Base-by-base conservation (phyloP, 2,888 invertebrate genomes). In the Phymatocera aterrima region DNA sequence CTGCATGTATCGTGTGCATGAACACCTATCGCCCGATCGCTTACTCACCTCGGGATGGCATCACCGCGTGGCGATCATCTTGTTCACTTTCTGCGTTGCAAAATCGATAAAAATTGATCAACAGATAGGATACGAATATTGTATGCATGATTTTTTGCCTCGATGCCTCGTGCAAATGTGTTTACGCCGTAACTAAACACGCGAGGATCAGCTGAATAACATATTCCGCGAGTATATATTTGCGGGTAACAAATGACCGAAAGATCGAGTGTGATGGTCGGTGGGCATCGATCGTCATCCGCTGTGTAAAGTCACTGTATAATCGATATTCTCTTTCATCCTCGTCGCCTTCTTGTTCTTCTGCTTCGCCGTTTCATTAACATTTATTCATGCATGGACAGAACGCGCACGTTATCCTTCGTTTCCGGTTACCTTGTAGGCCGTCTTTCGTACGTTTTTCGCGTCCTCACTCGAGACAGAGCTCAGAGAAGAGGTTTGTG, bases 341-440 rank as follows among this genome's bases (percentile, higher is more conserved):
- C 28, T n/a, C n/a, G n/a, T 68, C n/a, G 1, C 12, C 10, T 64
- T 64, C 40, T n/a, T 15, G 43, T 43, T 43, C 46, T 43, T 12
- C 46, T 28, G 21, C 28, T 12, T 15, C 15, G 24, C 6, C n/a
- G n/a, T 68, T 24, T 1, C 12, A 3, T 64, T 64, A 18, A 6
- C 8, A n/a, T n/a, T 12, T 51, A 51, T n/a, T 18, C n/a, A n/a
- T 1, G 1, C 6, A 28, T 12, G 40, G 21, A 46, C n/a, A 31
- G 34, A 34, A 48, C 48, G 51, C 51, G 5, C 34, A 1, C 21
- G 51, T n/a, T 12, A 43, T 72, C 72, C 72, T 72, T 72, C 72
- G 28, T 18, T 72, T 34, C 57, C 75, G 75, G 28, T 31, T 40
- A 57, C 75, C 75, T 75, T 75, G 75, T n/a, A 57, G 57, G 40